These are phyloP conservation scores for Nomada hirtipes DNA, from an alignment of 2,888 invertebrate genomes.

Conservation along the genomic window DNA sequence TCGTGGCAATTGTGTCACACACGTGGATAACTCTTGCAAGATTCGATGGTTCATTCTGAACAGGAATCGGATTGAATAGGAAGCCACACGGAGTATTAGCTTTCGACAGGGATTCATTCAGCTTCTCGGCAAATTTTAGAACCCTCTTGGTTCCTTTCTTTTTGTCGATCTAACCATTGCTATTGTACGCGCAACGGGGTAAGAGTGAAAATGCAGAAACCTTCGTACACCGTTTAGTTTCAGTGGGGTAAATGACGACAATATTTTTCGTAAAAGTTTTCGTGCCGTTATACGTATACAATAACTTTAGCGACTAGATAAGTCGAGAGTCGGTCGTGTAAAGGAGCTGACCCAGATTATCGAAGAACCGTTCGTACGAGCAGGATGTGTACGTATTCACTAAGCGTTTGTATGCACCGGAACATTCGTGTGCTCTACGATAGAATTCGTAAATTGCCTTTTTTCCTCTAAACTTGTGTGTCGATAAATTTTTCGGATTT, in stretches of 20 bases:
- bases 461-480: conserved; percentile 2
- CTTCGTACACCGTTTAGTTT: conserved; percentile 3
- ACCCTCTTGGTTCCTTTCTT: no score
- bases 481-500: not conserved
- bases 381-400: conserved; percentile 50
- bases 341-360: conserved; percentile 77
- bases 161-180: not conserved
- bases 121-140: not conserved
- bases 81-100: not conserved
- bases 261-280: no score
- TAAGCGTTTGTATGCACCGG: conserved; percentile 39
- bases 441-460: conserved; percentile 37
- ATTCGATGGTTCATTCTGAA: not conserved
- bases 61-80: not conserved
- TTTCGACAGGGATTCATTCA: not conserved
- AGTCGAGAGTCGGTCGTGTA: conserved; percentile 65
- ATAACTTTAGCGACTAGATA: conserved; percentile 39
- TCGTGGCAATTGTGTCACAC: not conserved
- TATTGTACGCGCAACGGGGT: conserved; percentile 32
- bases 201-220: conserved; percentile 42
- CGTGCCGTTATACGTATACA: conserved; percentile 13
- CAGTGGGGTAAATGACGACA: not conserved
- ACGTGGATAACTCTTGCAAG: conserved; percentile 12
- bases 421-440: conserved; percentile 41
- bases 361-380: conserved; percentile 64